A percentile compares a stretch with the other conserved stretches of the same genome.
phyloP scores from a whole-genome alignment of 2,888 invertebrate genomes.

The Noctua fimbriata region DNA sequence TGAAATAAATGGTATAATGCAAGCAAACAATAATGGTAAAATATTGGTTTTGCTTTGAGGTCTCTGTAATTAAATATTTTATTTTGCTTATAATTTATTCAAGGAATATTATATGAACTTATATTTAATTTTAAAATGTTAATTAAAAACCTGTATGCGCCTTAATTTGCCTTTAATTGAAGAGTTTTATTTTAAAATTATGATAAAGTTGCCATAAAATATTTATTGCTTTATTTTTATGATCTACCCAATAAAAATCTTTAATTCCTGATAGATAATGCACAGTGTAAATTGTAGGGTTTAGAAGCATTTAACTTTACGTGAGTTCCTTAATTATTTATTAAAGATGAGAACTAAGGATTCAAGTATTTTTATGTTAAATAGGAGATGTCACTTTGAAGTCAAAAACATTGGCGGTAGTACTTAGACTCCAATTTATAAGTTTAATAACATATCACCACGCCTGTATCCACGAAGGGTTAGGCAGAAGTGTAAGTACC shows the following conservation, averaged over 20 bases:
- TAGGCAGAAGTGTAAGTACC: not conserved
- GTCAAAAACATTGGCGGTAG: too few species aligned
- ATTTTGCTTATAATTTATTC: not conserved
- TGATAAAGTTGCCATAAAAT: not conserved
- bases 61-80: not conserved
- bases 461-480: not conserved
- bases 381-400: too few species aligned
- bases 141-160: not conserved
- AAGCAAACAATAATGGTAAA: not conserved
- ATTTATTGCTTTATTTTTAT: not conserved
- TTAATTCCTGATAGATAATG: too few species aligned
- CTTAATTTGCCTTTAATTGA: not conserved
- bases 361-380: too few species aligned
- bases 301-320: too few species aligned
- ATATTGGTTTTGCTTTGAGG: conserved; percentile 7
- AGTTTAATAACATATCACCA: not conserved
- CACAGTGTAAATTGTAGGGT: too few species aligned
- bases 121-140: not conserved
- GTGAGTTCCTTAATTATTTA: too few species aligned
- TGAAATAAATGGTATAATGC: not conserved
- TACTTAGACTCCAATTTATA: too few species aligned
- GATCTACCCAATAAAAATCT: too few species aligned
- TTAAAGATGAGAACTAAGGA: too few species aligned
- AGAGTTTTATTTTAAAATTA: not conserved
- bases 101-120: not conserved